Conservation (phyloP, 2,797 vertebrate species). For the Gouania willdenowi region DNA sequence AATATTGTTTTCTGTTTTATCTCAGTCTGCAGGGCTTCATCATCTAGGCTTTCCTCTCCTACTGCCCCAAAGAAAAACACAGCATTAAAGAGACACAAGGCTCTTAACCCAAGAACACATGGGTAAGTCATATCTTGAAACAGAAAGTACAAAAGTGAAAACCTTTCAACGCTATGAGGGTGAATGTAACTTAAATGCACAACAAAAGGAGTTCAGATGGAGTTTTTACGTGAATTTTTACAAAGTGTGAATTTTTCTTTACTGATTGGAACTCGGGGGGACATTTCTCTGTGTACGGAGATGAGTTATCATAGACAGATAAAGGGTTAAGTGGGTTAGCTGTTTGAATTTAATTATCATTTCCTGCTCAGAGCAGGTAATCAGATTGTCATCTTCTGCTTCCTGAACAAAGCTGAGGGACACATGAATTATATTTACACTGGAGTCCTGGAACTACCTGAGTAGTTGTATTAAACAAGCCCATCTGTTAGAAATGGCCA, state of each 20-base stretch:
- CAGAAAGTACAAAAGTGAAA: background rate
- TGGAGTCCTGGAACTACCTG: conserved; percentile 59
- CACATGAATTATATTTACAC: conserved; percentile 65
- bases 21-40: conserved; percentile 37
- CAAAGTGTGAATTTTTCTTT: too few relatives aligned
- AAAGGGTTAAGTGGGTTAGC: conserved; percentile 73
- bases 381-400: conserved; percentile 82
- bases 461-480: too few relatives aligned
- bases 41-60: conserved; percentile 37
- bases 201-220: background rate
- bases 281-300: conserved; percentile 59
- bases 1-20: conserved; percentile 14
- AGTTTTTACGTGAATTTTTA: too few relatives aligned
- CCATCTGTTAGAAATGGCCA: too few relatives aligned
- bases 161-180: background rate
- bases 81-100: conserved; percentile 11
- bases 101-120: conserved; percentile 20
- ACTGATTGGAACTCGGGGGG: conserved; percentile 25
- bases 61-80: conserved; percentile 21
- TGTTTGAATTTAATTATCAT: conserved; percentile 84
- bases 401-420: conserved; percentile 70
- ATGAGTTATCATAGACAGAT: conserved; percentile 65
- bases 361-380: conserved; percentile 78
- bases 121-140: too few relatives aligned
- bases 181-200: background rate